Base-by-base conservation (phyloP, 2,113 vertebrate genomes). In the Percopsis transmontana region DNA sequence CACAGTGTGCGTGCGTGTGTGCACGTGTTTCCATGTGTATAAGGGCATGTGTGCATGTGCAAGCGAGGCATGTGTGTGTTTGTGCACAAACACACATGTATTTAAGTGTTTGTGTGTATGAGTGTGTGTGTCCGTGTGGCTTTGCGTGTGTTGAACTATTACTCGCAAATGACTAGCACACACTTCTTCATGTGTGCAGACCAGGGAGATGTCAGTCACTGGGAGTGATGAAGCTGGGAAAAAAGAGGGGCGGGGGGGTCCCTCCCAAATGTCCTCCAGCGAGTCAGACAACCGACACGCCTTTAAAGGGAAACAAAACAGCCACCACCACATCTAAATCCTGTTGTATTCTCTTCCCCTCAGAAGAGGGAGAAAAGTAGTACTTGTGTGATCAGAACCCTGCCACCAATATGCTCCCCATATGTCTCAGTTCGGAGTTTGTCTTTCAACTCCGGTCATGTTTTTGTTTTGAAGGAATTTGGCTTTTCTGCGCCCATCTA, bases 361-460 rank as follows among this genome's bases (percentile, higher is more conserved):
- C 51, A 27, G 57, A 72, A 67, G 70, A 68, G 73, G 23, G 64
- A 63, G 68, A 61, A 72, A 63, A 76, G 60, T 68, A 59, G 33
- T 51, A 66, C 65, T 66, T 21, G 63, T 83, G 77, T 72, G 77
- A 89, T 89, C 80, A 72, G 19, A 77, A 71, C 65, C 44, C 78
- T 50, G 79, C 76, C 73, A 85, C 81, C 85, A 90, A 89, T 89
- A 83, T 91, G 88, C 78, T 82, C 75, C 57, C 85, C 92, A 91
- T 80, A 91, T 89, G 91, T 85, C 75, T 66, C 23, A 64, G 68
- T 78, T 68, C 53, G 62, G 38, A n/a, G 53, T 56, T 66, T 48
- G 68, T 84, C 76, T 87, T 81, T 81, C 61, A 77, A 67, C 67
- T 79, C 67, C 15, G 44, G 62, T 82, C 67, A 56, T 78, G 68